Base-by-base conservation (phyloP, 2,888 invertebrate species). In the Erpobdella octoculata region DNA sequence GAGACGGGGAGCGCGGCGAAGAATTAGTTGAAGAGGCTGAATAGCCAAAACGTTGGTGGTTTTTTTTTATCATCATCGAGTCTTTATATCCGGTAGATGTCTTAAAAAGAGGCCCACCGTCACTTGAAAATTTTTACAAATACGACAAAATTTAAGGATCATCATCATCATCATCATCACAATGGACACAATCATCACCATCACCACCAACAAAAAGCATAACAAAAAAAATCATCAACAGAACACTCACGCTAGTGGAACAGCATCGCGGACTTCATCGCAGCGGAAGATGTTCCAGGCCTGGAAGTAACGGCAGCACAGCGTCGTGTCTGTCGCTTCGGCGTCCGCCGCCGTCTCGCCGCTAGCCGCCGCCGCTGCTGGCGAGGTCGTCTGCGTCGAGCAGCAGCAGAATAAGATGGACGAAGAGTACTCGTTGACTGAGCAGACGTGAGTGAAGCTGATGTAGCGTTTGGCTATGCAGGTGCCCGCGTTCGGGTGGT, bases 371-470 rank as follows among this genome's bases (percentile, higher is more conserved):
- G 12, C 5, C 33, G 12, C 4, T 25, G 62, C 25, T 6, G 25
- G n/a, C 4, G 64, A 15, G 28, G 6, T 53, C 15, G 53, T 53
- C 53, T 53, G 53, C 2, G 46, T 15, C 8, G 41, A 28, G 28
- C 67, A 67, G 28, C 67, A 67, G 31, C 67, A 67, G 46, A 67
- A 67, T 2, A 31, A 37, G 6, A 28, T 48, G 21, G 37, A 28
- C 9, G 41, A 15, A 25, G 46, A 46, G 48, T 46, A 28, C 28
- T 28, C 25, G 31, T 25, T 37, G 5, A 41, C 37, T 0, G 31
- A 28, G 41, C 67, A 67, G 28, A 67, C n/a, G 46, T 67, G 67
- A 46, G 67, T 67, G 67, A 67, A 67, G 46, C 46, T 25, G 67
- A 12, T 18, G 46, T 41, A 46, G 21, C 28, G 67, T 31, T 67